Evolutionary conservation across 2,113 vertebrate genomes (phyloP).

Genomic region (Ceyx melanurus): DNA sequence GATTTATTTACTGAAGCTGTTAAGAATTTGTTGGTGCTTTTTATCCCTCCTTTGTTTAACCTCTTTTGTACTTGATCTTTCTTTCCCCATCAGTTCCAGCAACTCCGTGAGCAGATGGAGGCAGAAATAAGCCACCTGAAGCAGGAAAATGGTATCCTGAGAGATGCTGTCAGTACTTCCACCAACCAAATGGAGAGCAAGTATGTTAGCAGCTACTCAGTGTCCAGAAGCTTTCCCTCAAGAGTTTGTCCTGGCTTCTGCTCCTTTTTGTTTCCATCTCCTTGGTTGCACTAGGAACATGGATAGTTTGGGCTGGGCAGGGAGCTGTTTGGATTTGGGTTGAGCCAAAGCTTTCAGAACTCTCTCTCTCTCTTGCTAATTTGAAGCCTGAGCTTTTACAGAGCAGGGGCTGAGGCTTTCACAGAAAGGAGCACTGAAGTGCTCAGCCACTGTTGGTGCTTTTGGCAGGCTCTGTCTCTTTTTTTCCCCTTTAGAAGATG

Average conservation of each 20-base stretch:
- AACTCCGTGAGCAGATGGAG: conserved; percentile 92
- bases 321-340: background rate
- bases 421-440: background rate
- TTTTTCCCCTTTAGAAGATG: background rate
- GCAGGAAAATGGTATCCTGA: conserved; percentile 95
- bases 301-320: background rate
- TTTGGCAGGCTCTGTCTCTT: background rate
- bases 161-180: conserved; percentile 97
- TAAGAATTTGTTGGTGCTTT: background rate
- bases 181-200: conserved; percentile 97
- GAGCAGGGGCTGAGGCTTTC: background rate
- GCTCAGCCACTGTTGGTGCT: background rate
- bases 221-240: background rate
- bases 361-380: background rate
- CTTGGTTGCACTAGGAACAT: background rate
- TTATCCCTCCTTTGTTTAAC: background rate
- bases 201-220: conserved; percentile 75
- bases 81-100: conserved; percentile 83
- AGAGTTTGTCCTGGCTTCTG: background rate
- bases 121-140: conserved; percentile 91
- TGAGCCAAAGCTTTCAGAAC: background rate
- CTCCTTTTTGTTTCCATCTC: background rate
- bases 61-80: background rate
- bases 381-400: background rate
- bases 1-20: background rate